Base-by-base conservation (phyloP, 2,888 invertebrate genomes). In the Sarcophaga rosellei region DNA sequence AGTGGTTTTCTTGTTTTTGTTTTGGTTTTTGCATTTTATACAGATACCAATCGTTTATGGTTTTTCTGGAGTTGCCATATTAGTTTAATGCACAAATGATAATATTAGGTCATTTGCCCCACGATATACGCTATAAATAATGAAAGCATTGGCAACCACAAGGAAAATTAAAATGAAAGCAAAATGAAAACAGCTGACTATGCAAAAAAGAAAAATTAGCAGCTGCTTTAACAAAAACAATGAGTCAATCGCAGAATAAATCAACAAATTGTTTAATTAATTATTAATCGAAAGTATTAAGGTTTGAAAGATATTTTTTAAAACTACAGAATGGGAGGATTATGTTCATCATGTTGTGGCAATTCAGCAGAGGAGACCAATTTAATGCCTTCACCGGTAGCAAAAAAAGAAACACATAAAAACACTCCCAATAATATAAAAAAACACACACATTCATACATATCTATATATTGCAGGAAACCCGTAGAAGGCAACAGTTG, bases 401-500 rank as follows among this genome's bases (percentile, higher is more conserved):
- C 66, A 53, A 45, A 23, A 23, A 62, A 15, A 47, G 11, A 10
- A 8, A 73, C 47, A 62, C 35, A 12, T 47, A 3, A 21, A 62
- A 69, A 12, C 15, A 15, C 12, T 53, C 15, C 53, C 53, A 15
- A 53, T 53, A 53, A 53, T 70, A 20, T 61, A 72, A 59, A 76
- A n/a, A 80, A 68, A n/a, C n/a, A n/a, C 44, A 53, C 23, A 35
- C 80, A 53, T 10, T 63, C 63, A 23, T 21, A 77, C 84, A 70
- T 73, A 77, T 44, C 21, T 21, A 35, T 12, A 87, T 87, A 12
- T 86, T 53, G 53, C 53, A 96, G 96, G 96, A 96, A 91, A 95
- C 95, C 11, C 94, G 96, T 73, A 94, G 96, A 47, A 94, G 94
- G 21, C 95, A 95, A 90, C 95, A 95, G 89, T 94, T 94, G 8